Percentiles rank a stretch among this genome's conserved stretches.
Evolutionary conservation across 1,140 invertebrate species (phyloP).

Genomic region (Heliconius melpomene): DNA sequence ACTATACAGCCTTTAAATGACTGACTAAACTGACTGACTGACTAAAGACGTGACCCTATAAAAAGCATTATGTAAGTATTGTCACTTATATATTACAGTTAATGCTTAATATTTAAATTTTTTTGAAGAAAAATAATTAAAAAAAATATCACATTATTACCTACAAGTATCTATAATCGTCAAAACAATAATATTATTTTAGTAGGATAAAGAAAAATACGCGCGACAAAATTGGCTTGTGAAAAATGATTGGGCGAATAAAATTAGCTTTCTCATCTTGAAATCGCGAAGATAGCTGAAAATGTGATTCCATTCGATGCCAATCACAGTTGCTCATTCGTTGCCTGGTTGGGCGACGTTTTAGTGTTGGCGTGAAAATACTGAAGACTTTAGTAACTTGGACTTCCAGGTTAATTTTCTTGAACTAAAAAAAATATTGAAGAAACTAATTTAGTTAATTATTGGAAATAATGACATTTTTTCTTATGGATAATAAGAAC

Average conservation of each 20-base stretch:
- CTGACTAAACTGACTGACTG: too few relatives aligned
- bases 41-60: too few relatives aligned
- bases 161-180: not conserved
- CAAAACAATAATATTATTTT: not conserved
- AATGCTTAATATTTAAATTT: too few relatives aligned
- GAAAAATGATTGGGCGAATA: slow-evolving; percentile 10
- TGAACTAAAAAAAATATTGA: not conserved
- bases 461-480: too few relatives aligned
- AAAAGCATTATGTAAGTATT: not conserved
- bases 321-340: slow-evolving; percentile 15
- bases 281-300: slow-evolving; percentile 10
- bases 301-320: slow-evolving; percentile 12
- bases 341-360: slow-evolving; percentile 6
- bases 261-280: slow-evolving; percentile 18
- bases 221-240: not conserved
- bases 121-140: too few relatives aligned
- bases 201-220: not conserved
- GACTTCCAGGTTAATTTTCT: not conserved
- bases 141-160: not conserved
- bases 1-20: too few relatives aligned
- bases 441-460: not conserved
- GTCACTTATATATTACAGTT: not conserved
- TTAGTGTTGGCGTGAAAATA: not conserved
- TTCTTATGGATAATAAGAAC: too few relatives aligned
- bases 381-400: not conserved